These are phyloP conservation scores for Drosophila jambulina DNA, from an alignment of 1,140 invertebrate species.

Conservation along the genomic window DNA sequence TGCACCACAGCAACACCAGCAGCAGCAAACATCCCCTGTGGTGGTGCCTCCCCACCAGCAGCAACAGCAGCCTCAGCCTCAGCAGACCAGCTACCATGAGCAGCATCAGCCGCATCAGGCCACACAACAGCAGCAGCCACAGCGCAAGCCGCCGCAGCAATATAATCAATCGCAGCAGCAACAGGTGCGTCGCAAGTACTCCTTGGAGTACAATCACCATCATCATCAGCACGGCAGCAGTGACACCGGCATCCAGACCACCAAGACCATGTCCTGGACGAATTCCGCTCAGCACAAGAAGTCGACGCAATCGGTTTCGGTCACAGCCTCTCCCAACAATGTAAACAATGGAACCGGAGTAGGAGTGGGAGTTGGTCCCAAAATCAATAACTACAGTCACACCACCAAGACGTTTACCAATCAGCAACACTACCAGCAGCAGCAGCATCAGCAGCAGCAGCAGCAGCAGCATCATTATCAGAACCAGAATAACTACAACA, in stretches of 20 bases:
- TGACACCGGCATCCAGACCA: slow-evolving; percentile 76
- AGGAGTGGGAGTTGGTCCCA: slow-evolving; percentile 59
- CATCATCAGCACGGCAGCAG: slow-evolving; percentile 66
- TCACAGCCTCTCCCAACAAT: slow-evolving; percentile 77
- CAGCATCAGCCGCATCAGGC: slow-evolving; percentile 45
- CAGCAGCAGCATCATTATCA: slow-evolving; percentile 45
- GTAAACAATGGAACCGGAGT: slow-evolving; percentile 61
- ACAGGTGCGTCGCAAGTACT: slow-evolving; percentile 74
- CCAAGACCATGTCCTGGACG: slow-evolving; percentile 82
- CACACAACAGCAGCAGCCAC: slow-evolving; percentile 56
- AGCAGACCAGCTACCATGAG: slow-evolving; percentile 40
- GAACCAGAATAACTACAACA: slow-evolving; percentile 31
- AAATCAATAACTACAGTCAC: slow-evolving; percentile 55
- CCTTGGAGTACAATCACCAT: slow-evolving; percentile 70
- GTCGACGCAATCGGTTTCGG: slow-evolving; percentile 80
- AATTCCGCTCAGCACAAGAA: slow-evolving; percentile 82
- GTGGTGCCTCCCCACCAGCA: slow-evolving; percentile 31
- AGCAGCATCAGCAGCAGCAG: slow-evolving; percentile 59
- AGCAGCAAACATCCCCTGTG: slow-evolving; percentile 53
- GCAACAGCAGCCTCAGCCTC: slow-evolving; percentile 30
- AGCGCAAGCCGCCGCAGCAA: slow-evolving; percentile 59
- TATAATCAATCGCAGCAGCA: slow-evolving; percentile 64
- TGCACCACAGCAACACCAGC: slow-evolving; percentile 43
- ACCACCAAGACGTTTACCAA: slow-evolving; percentile 52
- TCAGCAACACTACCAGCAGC: slow-evolving; percentile 66